Evolutionary conservation across 2,797 vertebrate genomes (phyloP).

Genomic region (Rhinella marina): DNA sequence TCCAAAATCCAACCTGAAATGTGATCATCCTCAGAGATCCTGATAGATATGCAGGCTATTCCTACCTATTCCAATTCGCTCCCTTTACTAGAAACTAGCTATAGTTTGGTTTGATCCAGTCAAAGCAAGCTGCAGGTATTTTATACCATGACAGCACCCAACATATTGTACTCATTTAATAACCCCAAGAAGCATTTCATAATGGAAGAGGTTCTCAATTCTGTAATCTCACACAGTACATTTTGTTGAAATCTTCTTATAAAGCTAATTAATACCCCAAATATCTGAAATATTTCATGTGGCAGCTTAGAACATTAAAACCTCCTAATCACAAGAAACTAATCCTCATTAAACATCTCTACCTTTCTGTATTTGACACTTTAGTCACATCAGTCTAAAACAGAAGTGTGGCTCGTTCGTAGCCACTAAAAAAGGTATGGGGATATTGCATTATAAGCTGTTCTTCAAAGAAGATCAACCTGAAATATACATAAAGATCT

Average conservation of each 20-base stretch:
- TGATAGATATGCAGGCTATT: neutral
- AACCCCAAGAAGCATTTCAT: neutral
- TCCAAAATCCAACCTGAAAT: too few species aligned
- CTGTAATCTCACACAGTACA: slow-evolving; percentile 16
- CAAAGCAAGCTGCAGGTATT: neutral
- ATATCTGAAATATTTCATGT: slow-evolving; percentile 52
- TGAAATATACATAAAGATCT: neutral
- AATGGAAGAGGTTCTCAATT: neutral
- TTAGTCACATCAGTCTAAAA: neutral
- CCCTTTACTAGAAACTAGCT: neutral
- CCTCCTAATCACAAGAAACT: slow-evolving; percentile 34
- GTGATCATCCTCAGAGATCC: neutral
- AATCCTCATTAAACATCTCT: slow-evolving; percentile 45
- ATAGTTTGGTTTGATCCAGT: neutral
- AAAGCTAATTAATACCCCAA: slow-evolving; percentile 44
- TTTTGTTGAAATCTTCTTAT: slow-evolving; percentile 39
- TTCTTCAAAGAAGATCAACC: neutral
- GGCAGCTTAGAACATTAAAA: slow-evolving; percentile 40
- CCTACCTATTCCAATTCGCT: neutral
- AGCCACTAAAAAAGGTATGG: neutral
- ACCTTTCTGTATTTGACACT: neutral
- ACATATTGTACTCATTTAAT: neutral
- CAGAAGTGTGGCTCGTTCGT: too few species aligned
- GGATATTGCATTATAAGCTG: neutral
- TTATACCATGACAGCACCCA: neutral